Percentiles rank a stretch among this genome's conserved stretches.
These are phyloP conservation scores for Myotis lucifugus DNA, from an alignment of 2,113 vertebrate genomes.

Conservation along the genomic window DNA sequence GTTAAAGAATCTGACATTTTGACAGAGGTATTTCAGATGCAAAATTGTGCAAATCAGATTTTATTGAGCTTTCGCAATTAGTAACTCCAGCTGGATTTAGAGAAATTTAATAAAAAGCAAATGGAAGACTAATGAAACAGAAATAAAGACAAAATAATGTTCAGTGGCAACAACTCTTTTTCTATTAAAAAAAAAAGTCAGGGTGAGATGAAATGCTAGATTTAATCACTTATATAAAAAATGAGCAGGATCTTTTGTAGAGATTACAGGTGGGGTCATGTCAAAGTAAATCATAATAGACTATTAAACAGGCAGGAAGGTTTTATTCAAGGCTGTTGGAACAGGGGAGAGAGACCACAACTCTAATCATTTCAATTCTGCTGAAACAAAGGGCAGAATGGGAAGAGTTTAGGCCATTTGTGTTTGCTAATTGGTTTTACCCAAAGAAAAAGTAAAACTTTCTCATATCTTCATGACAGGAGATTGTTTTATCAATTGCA, in stretches of 20 bases:
- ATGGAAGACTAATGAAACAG: conserved; percentile 36
- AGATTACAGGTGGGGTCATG: background rate
- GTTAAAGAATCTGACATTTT: conserved; percentile 33
- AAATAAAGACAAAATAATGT: background rate
- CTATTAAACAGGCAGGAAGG: background rate
- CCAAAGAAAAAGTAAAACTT: background rate
- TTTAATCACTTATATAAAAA: conserved; percentile 37
- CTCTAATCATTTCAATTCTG: background rate
- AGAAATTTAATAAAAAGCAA: conserved; percentile 11
- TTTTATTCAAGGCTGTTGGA: background rate
- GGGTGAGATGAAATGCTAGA: conserved; percentile 4
- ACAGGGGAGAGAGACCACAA: background rate
- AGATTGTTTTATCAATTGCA: background rate
- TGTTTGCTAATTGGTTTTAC: background rate
- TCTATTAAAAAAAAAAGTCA: background rate
- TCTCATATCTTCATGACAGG: background rate
- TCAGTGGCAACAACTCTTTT: conserved; percentile 18
- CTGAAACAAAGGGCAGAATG: background rate
- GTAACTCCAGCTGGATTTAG: background rate
- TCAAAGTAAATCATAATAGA: background rate
- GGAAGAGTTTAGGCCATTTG: background rate
- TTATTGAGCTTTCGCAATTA: conserved; percentile 41
- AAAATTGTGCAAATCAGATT: conserved; percentile 53
- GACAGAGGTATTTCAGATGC: background rate
- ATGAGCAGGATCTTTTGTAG: background rate